Base-by-base conservation (phyloP, 2,888 invertebrate species). In the Epistrophe eligans region DNA sequence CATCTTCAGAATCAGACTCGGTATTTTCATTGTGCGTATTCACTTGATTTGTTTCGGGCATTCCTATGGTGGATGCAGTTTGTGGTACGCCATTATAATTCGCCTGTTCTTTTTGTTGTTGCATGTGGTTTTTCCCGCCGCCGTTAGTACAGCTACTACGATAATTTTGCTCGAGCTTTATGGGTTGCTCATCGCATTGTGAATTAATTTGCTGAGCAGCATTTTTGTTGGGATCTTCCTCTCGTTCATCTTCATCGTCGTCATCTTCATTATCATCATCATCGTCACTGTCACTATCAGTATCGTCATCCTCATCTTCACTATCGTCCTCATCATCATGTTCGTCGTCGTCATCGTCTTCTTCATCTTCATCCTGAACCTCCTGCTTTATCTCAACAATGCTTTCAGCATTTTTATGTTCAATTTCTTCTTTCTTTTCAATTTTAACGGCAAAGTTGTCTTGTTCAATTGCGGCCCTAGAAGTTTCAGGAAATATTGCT, bases 401-500 rank as follows among this genome's bases (percentile, higher is more conserved):
- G 35, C 17, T 60, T 43, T 43, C 58, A 28, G 35, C 67, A 50
- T 79, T 81, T 73, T 55, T 77, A 66, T 19, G 72, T 2, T 84
- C 76, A 52, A n/a, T 62, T 48, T 77, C 73, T 55, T 88, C 85
- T 13, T 67, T 79, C 77, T 88, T 81, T 84, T 89, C 89, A 4
- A 55, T 58, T 77, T 89, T 89, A 7, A 89, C 80, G 24, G 40
- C 79, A 38, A 66, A 13, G 13, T 79, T 58, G 4, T 66, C 66
- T 79, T 87, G 70, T 74, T 87, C 79, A 35, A 11, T 28, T 62
- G 60, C 45, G 11, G 35, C 58, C 35, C 43, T 60, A 11, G 79
- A 67, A 11, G 43, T 57, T 48, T 82, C 79, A 19, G 83, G 58
- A 11, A 35, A 28, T 19, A 40, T 2, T 24, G 19, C 38, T 43